Evolutionary conservation across 2,797 vertebrate species (phyloP), one percentile per base, ranked within the genome.

Genomic region (Gobio occitaniae): DNA sequence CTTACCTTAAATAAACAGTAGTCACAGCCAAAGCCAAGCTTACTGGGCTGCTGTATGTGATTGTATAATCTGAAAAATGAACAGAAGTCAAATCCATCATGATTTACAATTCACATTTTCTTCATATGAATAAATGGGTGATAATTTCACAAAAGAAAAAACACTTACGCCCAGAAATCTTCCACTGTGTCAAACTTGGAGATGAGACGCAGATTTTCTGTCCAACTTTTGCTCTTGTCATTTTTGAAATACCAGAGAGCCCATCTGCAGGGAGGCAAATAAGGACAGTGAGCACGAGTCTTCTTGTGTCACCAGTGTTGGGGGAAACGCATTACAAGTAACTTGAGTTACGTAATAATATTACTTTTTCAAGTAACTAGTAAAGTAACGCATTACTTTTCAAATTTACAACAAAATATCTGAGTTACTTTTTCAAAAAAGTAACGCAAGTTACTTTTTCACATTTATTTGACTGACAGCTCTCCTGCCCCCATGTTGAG

Each of bases 161-260:
- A 89, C 50, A 94, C 95, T 94, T 95, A 96, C 96, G 96, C 96
- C 96, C 96, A 96, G 89, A 96, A 96, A 90, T 96, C 96, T 89
- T 96, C 96, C 89, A 96, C 96, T 78, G 96, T 96, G 91, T 96
- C 95, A 93, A 96, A 96, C 87, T 95, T 96, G 84, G 95, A 95
- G 89, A 96, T 96, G 87, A 96, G 95, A 91, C 95, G 94, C 88
- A 96, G 78, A 86, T 96, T 96, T 91, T 96, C 96, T 36, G 95
- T 95, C 96, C 96, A 96, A 91, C 93, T 94, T 95, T 96, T 96
- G 93, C 91, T 96, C 90, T 96, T 96, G 92, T 96, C 96, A 29
- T 96, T 96, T 94, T 96, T 96, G 93, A 96, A 96, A 94, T 96
- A 96, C 96, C 96, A 96, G 80, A 96, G 91, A 77, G 95, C 96